These are phyloP conservation scores for Lota lota DNA, from an alignment of 2,113 vertebrate species.

Conservation along the genomic window DNA sequence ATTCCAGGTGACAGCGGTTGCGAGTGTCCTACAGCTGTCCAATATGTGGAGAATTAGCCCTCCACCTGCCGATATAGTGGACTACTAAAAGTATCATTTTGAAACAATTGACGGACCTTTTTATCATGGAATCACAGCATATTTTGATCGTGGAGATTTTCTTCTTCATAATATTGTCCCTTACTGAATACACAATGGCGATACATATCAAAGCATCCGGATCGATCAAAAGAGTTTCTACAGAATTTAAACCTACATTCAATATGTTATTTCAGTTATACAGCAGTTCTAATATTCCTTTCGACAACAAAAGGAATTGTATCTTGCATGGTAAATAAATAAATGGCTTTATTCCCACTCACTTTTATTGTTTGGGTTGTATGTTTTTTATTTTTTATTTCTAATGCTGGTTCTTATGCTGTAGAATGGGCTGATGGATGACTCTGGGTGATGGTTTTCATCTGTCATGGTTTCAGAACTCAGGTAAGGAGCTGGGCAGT, in stretches of 20 bases:
- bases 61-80: neutral
- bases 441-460: conserved; percentile 42
- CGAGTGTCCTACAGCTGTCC: conserved; percentile 47
- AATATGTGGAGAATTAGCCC: conserved; percentile 43
- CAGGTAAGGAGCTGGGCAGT: conserved; percentile 18
- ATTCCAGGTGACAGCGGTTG: conserved; percentile 33
- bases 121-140: too few relatives aligned
- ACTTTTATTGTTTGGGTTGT: neutral
- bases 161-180: too few relatives aligned
- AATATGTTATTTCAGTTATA: too few relatives aligned
- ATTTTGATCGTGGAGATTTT: too few relatives aligned
- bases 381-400: neutral
- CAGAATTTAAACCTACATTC: too few relatives aligned
- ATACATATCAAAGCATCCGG: too few relatives aligned
- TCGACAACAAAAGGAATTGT: too few relatives aligned
- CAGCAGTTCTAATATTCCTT: too few relatives aligned
- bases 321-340: too few relatives aligned
- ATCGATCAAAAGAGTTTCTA: too few relatives aligned
- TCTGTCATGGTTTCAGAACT: conserved; percentile 50
- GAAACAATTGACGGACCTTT: conserved; percentile 41
- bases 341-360: too few relatives aligned
- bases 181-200: too few relatives aligned
- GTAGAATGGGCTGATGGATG: conserved; percentile 46
- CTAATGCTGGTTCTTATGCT: conserved; percentile 15
- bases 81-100: conserved; percentile 1